These are phyloP conservation scores for Chloebia gouldiae DNA, from an alignment of 2,113 vertebrate genomes.

Conservation along the genomic window DNA sequence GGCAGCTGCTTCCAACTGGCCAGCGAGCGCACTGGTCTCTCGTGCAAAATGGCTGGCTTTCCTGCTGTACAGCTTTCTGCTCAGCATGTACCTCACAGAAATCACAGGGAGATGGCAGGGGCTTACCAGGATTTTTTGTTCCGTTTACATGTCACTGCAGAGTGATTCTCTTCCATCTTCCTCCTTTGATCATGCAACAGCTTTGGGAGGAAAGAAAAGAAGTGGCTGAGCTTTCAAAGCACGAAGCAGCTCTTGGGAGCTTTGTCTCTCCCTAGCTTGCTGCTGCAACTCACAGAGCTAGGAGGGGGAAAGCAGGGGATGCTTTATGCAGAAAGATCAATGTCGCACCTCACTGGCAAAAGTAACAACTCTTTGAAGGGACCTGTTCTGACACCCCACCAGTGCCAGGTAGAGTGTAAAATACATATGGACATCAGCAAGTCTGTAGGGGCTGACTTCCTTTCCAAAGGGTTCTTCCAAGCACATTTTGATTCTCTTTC, in stretches of 20 bases:
- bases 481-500: background rate
- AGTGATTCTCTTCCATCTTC: slow-evolving; percentile 12
- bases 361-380: background rate
- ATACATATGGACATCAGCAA: background rate
- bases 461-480: background rate
- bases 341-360: background rate
- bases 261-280: background rate
- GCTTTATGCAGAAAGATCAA: background rate
- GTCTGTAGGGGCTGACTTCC: background rate
- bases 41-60: background rate
- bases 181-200: slow-evolving; percentile 15
- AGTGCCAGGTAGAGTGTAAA: background rate
- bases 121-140: slow-evolving; percentile 6
- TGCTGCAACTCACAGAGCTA: background rate
- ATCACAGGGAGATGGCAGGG: slow-evolving; percentile 2
- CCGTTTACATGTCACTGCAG: background rate
- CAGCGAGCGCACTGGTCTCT: background rate
- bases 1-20: background rate
- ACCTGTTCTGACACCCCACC: background rate
- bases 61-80: background rate
- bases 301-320: background rate
- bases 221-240: slow-evolving; percentile 42
- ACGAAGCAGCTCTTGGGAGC: background rate
- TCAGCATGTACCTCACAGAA: background rate
- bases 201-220: slow-evolving; percentile 5